These are phyloP conservation scores for Hesperophylax magnus DNA, from an alignment of 1,140 invertebrate genomes.

Conservation along the genomic window DNA sequence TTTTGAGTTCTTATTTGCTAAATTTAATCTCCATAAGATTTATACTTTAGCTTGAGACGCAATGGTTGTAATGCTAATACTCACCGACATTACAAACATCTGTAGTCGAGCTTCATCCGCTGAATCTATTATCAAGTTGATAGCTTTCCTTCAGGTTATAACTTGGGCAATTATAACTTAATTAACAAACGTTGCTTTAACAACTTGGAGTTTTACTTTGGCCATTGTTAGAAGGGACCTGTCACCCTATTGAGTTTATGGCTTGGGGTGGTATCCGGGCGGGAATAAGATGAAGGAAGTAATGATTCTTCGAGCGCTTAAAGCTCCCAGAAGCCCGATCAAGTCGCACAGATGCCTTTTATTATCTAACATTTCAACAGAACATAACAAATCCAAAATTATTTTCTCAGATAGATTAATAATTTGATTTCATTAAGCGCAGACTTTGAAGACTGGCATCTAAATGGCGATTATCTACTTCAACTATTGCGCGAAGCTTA, in stretches of 20 bases:
- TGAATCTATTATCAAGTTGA: slow-evolving; percentile 43
- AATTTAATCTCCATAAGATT: no score
- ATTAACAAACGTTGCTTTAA: slow-evolving; percentile 43
- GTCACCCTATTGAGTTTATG: slow-evolving; percentile 34
- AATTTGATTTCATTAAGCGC: no score
- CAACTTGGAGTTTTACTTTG: slow-evolving; percentile 33
- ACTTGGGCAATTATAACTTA: slow-evolving; percentile 42
- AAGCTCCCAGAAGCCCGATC: not conserved
- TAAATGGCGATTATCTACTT: no score
- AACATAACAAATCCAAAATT: slow-evolving; percentile 9
- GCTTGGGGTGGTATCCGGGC: not conserved
- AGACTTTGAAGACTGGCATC: no score
- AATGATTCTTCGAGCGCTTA: slow-evolving; percentile 31
- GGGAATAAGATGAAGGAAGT: slow-evolving; percentile 11
- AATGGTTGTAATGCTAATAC: not conserved
- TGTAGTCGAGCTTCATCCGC: slow-evolving; percentile 26
- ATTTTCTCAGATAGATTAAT: not conserved
- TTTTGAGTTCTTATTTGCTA: no score
- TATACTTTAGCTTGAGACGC: not conserved
- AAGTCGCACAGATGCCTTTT: slow-evolving; percentile 40
- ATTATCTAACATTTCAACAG: slow-evolving; percentile 14
- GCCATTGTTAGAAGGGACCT: slow-evolving; percentile 18
- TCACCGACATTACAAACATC: slow-evolving; percentile 33
- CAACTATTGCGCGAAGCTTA: no score
- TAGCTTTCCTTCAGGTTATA: slow-evolving; percentile 16